Conservation (phyloP, 2,888 invertebrate genomes). For the Vannuccia rotundouncinata region DNA sequence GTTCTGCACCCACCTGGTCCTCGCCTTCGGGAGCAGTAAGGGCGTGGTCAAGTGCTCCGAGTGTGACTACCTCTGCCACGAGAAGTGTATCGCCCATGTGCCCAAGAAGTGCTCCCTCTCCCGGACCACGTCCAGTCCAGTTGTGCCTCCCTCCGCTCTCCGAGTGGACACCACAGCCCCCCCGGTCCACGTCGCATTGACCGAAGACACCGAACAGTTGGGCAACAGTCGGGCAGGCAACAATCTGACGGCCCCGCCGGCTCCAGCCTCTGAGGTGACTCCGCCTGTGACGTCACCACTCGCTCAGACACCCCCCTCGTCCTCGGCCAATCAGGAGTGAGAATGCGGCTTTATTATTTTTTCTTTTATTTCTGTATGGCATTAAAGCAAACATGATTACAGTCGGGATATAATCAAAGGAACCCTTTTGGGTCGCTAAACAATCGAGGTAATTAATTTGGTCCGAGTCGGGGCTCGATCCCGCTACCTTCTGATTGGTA, state of each 20-base stretch:
- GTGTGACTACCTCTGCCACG: conserved; percentile 89
- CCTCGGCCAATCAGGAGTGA: conserved; percentile 2
- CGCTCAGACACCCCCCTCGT: conserved; percentile 3
- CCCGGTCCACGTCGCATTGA: neutral
- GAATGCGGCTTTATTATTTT: too few relatives aligned
- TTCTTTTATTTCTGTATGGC: too few relatives aligned
- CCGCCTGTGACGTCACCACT: neutral
- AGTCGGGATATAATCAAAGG: too few relatives aligned
- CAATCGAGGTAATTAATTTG: too few relatives aligned
- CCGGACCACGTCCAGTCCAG: neutral
- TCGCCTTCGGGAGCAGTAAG: neutral
- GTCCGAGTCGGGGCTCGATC: too few relatives aligned
- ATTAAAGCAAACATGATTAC: too few relatives aligned
- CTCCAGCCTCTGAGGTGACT: conserved; percentile 3
- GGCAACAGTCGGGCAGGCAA: neutral
- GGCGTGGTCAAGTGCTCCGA: conserved; percentile 65
- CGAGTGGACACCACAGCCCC: neutral
- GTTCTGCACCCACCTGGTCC: conserved; percentile 23
- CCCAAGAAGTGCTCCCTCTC: conserved; percentile 62
- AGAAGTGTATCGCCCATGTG: conserved; percentile 79
- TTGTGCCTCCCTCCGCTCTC: neutral
- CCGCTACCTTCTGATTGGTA: too few relatives aligned
- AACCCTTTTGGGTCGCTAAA: too few relatives aligned
- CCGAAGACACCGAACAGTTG: neutral
- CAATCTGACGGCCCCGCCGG: neutral